Conservation (phyloP, 2,888 invertebrate genomes). For the Cotesia congregata region DNA sequence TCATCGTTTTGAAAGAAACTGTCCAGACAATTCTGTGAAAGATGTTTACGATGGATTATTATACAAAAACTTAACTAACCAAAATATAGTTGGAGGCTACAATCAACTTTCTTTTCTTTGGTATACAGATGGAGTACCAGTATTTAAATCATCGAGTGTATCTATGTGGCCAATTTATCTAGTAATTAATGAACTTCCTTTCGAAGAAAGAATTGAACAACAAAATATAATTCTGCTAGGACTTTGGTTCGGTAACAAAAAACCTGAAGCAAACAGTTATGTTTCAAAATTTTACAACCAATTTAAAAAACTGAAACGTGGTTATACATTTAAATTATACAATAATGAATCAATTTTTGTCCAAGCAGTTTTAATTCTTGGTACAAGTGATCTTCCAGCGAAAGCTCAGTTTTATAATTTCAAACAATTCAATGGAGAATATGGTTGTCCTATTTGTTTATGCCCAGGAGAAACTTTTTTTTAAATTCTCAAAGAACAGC, state of each 20-base stretch:
- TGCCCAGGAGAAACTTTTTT: slow-evolving; percentile 25
- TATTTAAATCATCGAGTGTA: slow-evolving; percentile 23
- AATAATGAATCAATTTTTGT: slow-evolving; percentile 24
- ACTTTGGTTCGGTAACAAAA: slow-evolving; percentile 32
- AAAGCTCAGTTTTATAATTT: slow-evolving; percentile 42
- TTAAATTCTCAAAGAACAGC: slow-evolving; percentile 8
- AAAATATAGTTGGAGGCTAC: slow-evolving; percentile 17
- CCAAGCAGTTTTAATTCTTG: slow-evolving; percentile 33
- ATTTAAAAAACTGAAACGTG: slow-evolving; percentile 20
- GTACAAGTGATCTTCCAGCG: slow-evolving; percentile 44
- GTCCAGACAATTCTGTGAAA: background rate
- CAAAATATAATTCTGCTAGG: slow-evolving; percentile 35
- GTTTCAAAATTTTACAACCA: slow-evolving; percentile 19
- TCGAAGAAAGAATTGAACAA: background rate
- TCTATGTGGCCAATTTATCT: slow-evolving; percentile 33
- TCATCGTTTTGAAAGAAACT: slow-evolving; percentile 20
- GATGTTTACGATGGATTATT: slow-evolving; percentile 40
- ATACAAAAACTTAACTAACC: background rate
- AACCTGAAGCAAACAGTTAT: slow-evolving; percentile 31
- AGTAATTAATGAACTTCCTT: slow-evolving; percentile 36
- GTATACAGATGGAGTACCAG: slow-evolving; percentile 32
- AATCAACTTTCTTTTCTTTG: slow-evolving; percentile 32
- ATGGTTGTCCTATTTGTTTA: slow-evolving; percentile 40
- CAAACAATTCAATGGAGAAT: slow-evolving; percentile 38
- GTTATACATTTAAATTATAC: background rate